A percentile compares a stretch with the other conserved stretches of the same genome.
Evolutionary conservation across 2,113 vertebrate genomes (phyloP).

Genomic region (Phodopus roborovskii): DNA sequence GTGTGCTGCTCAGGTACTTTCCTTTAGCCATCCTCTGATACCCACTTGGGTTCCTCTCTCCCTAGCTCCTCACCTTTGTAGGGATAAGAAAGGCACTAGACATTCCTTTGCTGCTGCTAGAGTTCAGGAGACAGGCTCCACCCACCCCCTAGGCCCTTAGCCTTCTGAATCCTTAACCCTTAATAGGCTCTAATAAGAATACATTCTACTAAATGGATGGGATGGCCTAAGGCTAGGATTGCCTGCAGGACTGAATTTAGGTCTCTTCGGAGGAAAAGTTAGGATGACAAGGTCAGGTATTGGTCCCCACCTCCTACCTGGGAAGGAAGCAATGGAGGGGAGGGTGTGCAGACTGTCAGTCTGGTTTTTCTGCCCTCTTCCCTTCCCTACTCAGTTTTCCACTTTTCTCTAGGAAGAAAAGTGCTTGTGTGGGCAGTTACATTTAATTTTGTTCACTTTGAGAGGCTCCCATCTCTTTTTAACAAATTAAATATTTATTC

Average conservation of each 20-base stretch:
- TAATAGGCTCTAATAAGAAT: neutral
- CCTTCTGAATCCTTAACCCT: slow-evolving; percentile 7
- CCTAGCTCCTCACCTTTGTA: neutral
- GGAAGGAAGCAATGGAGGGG: neutral
- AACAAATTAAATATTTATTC: slow-evolving; percentile 74
- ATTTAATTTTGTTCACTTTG: slow-evolving; percentile 65
- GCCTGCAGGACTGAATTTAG: neutral
- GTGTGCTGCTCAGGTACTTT: neutral
- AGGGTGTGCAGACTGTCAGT: neutral
- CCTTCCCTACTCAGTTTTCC: neutral
- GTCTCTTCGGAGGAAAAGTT: neutral
- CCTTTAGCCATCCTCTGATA: neutral
- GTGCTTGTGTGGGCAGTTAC: neutral
- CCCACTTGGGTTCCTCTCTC: neutral
- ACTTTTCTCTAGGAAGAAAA: neutral
- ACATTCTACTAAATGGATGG: neutral
- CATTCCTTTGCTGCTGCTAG: neutral
- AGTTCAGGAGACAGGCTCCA: neutral
- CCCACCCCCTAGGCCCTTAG: neutral
- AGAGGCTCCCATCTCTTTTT: slow-evolving; percentile 62
- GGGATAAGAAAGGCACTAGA: neutral
- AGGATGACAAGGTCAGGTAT: neutral
- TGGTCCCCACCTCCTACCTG: neutral
- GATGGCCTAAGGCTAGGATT: neutral
- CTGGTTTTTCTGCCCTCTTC: neutral